These are phyloP conservation scores for Eupithecia insigniata DNA, from an alignment of 2,888 invertebrate species.

Conservation along the genomic window DNA sequence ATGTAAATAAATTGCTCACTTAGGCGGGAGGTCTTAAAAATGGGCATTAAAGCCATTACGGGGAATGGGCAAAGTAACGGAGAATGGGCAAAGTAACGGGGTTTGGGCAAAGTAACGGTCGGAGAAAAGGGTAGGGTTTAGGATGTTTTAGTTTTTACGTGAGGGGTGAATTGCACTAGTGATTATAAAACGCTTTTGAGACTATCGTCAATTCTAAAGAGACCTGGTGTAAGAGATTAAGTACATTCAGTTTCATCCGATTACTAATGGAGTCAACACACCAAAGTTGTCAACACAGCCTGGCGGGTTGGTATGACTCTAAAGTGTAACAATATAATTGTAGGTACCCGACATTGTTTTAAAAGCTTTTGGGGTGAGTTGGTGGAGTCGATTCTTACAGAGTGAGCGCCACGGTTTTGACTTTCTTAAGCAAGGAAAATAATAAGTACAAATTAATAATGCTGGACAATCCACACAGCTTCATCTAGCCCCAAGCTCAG, in stretches of 20 bases:
- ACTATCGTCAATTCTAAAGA: no score
- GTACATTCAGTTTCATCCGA: background rate
- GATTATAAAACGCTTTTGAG: background rate
- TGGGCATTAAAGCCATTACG: conserved; percentile 39
- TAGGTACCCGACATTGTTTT: no score
- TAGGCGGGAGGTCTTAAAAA: conserved; percentile 52
- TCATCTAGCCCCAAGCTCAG: no score
- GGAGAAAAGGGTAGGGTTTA: conserved; percentile 18
- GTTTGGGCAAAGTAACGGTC: conserved; percentile 18
- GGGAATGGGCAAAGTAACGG: conserved; percentile 26
- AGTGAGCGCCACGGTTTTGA: background rate
- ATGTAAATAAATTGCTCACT: conserved; percentile 63
- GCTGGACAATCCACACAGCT: no score
- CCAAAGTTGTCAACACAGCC: no score
- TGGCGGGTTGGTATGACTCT: no score
- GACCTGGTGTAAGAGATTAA: background rate
- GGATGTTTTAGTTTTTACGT: conserved; percentile 20
- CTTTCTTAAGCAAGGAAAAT: no score
- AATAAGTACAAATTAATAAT: no score
- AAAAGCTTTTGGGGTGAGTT: no score
- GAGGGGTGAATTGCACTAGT: background rate
- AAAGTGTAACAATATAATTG: no score
- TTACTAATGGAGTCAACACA: background rate
- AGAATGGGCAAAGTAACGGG: conserved; percentile 11
- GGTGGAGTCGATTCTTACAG: no score